phyloP scores from a whole-genome alignment of 1,140 invertebrate species.

The Melitaea cinxia region DNA sequence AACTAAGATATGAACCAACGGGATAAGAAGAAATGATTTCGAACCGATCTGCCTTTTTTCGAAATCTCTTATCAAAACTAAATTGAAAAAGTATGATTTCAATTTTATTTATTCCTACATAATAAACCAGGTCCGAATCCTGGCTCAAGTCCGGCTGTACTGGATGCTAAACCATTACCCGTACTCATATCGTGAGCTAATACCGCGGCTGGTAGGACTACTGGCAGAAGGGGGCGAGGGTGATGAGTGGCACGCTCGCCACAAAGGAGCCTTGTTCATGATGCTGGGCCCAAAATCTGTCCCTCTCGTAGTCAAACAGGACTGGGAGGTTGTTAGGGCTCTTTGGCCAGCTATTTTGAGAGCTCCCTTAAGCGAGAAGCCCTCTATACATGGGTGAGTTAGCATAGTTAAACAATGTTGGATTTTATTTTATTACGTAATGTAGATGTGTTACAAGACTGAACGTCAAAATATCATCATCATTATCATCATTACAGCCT shows the following conservation, averaged over 20 bases:
- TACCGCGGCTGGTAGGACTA: slow-evolving; percentile 52
- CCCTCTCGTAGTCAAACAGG: slow-evolving; percentile 86
- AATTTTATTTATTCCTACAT: no score
- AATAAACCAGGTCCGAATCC: slow-evolving; percentile 63
- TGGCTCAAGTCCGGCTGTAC: slow-evolving; percentile 61
- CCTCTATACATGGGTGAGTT: slow-evolving; percentile 59
- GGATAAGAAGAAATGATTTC: no score
- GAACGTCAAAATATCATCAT: no score
- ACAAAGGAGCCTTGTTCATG: slow-evolving; percentile 88
- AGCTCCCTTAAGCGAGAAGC: slow-evolving; percentile 70
- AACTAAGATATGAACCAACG: no score
- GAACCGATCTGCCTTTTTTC: no score
- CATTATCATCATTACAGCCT: no score
- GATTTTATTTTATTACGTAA: no score
- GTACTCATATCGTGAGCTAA: slow-evolving; percentile 63
- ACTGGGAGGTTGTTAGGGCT: slow-evolving; percentile 87
- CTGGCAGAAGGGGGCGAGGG: slow-evolving; percentile 52
- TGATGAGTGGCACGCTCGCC: slow-evolving; percentile 66
- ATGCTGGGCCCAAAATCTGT: slow-evolving; percentile 85
- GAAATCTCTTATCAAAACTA: no score
- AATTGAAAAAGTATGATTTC: no score
- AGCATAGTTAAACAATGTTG: no score
- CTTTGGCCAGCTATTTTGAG: slow-evolving; percentile 86
- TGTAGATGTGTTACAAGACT: no score
- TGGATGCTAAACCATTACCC: slow-evolving; percentile 69